These are phyloP conservation scores for Acromyrmex echinatior DNA, from an alignment of 1,140 invertebrate genomes.

Conservation along the genomic window DNA sequence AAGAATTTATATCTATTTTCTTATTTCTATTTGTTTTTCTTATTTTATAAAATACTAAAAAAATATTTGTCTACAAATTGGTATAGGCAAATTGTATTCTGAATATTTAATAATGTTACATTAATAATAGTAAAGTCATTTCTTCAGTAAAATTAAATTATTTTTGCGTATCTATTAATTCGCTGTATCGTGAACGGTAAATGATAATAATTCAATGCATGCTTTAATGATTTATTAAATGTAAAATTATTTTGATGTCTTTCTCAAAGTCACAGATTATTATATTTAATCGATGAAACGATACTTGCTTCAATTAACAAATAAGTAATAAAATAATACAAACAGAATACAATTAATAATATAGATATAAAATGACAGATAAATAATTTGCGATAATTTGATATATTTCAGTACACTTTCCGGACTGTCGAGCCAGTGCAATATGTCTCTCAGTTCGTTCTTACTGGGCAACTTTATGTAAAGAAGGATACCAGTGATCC, in stretches of 20 bases:
- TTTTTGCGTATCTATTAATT: background rate
- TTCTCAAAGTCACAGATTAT: background rate
- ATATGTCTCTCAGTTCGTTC: constrained; percentile 80
- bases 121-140: background rate
- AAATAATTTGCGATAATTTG: background rate
- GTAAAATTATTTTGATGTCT: background rate
- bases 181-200: background rate
- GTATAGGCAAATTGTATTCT: background rate
- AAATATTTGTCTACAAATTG: background rate
- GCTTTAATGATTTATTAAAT: background rate
- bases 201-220: background rate
- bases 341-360: background rate
- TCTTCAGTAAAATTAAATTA: background rate
- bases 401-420: constrained; percentile 73
- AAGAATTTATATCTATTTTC: constrained; percentile 1
- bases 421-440: constrained; percentile 79
- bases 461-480: constrained; percentile 80
- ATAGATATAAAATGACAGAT: background rate
- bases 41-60: background rate
- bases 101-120: constrained; percentile 18
- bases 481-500: constrained; percentile 73
- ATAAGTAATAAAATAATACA: background rate
- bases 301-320: background rate
- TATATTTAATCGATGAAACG: background rate
- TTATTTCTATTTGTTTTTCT: constrained; percentile 2